phyloP scores from a whole-genome alignment of 2,888 invertebrate species.

The Parelbella ahira region DNA sequence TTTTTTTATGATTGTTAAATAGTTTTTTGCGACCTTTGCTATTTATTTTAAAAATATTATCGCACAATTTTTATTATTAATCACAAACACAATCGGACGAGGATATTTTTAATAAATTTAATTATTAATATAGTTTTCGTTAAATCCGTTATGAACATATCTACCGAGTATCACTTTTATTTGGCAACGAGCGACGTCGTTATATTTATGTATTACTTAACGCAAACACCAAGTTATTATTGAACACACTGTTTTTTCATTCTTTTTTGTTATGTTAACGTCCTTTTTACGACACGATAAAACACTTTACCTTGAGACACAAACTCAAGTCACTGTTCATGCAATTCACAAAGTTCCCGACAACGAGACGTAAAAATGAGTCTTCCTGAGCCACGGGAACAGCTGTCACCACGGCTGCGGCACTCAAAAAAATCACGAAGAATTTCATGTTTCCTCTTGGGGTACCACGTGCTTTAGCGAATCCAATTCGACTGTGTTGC shows the following conservation, averaged over 20 bases:
- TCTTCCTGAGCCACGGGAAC: conserved; percentile 58
- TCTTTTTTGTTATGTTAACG: conserved; percentile 23
- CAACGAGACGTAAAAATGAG: conserved; percentile 51
- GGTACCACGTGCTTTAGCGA: conserved; percentile 46
- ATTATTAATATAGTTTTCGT: too few relatives aligned
- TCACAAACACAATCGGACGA: too few relatives aligned
- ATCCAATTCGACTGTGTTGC: conserved; percentile 65
- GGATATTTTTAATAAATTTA: too few relatives aligned
- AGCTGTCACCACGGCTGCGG: conserved; percentile 49
- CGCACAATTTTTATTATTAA: too few relatives aligned
- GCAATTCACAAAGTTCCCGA: conserved; percentile 62
- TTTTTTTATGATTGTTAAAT: too few relatives aligned
- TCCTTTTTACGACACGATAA: neutral
- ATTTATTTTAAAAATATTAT: too few relatives aligned
- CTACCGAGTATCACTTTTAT: too few relatives aligned
- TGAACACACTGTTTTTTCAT: neutral
- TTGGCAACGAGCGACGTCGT: too few relatives aligned
- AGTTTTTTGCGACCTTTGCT: too few relatives aligned
- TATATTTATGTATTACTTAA: too few relatives aligned
- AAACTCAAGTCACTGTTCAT: conserved; percentile 65
- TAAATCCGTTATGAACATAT: too few relatives aligned
- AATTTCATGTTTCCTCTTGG: conserved; percentile 56
- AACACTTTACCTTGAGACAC: conserved; percentile 64
- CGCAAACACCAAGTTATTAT: too few relatives aligned
- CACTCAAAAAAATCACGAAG: conserved; percentile 55